Conservation (phyloP, 2,888 invertebrate genomes). For the Rapana venosa region DNA sequence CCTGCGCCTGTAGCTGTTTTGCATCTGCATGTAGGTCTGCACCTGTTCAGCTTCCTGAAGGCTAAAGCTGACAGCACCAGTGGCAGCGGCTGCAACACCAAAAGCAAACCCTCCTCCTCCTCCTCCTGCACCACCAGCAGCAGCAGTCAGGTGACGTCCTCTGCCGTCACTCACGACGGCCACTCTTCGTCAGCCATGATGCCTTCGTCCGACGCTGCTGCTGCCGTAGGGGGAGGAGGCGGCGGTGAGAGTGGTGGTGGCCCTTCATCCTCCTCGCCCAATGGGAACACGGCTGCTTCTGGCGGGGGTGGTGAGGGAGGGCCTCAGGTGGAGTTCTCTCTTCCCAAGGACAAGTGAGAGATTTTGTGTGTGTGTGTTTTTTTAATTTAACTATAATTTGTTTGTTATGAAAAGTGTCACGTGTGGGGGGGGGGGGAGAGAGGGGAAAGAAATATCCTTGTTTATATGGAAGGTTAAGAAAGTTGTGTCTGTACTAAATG, state of each 20-base stretch:
- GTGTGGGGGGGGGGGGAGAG: too few species aligned
- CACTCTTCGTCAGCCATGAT: background rate
- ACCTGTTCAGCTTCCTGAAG: constrained; percentile 56
- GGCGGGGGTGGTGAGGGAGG: constrained; percentile 34
- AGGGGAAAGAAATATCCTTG: background rate
- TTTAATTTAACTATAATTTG: background rate
- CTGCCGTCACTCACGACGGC: background rate
- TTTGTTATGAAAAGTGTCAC: background rate
- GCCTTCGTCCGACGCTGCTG: background rate
- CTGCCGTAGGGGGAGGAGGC: background rate
- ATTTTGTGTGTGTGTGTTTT: background rate
- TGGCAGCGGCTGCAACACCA: background rate
- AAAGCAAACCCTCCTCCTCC: background rate
- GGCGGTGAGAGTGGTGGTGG: background rate
- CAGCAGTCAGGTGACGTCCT: background rate
- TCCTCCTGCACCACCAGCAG: background rate
- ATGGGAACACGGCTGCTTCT: constrained; percentile 40
- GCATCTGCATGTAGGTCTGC: constrained; percentile 39
- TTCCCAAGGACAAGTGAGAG: constrained; percentile 54
- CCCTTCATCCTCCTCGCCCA: constrained; percentile 15
- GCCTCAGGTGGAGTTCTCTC: constrained; percentile 55
- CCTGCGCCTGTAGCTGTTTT: background rate
- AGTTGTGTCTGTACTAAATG: too few species aligned
- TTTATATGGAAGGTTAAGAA: background rate
- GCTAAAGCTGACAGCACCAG: constrained; percentile 23